Base-by-base conservation (phyloP, 1,140 invertebrate genomes). In the Trinorchestia longiramus region DNA sequence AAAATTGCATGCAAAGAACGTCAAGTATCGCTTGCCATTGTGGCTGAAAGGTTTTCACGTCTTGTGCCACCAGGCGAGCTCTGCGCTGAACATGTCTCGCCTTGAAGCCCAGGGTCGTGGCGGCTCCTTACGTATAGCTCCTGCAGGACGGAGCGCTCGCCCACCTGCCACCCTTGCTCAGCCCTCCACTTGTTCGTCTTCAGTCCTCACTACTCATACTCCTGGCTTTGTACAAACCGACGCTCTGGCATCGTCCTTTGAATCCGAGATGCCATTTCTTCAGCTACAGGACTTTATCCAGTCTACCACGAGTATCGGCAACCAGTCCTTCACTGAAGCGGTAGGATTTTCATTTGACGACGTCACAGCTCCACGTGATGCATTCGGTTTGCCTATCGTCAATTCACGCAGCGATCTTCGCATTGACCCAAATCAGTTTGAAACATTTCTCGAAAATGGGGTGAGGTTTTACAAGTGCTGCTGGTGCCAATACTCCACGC, bases 31-130 rank as follows among this genome's bases (percentile, higher is more conserved):
- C 88, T 94, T 94, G 43, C 44, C 62, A 77, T 8, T 94, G 92
- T 43, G 44, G 92, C 92, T 94, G 43, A 94, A 43, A 90, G 88
- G 6, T 47, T 94, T 94, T 47, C 92, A 94, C 44, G 92, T 94
- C 44, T 47, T 94, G 92, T 94, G 92, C 44, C 92, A 94, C 44
- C 92, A 94, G 92, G 92, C 92, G 92, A 94, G 44, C 92, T 94
- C 6, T 42, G 44, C 92, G 44, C 40, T 23, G 92, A 94, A 45
- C 92, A 23, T 45, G 92, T 43, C 92, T 94, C 43, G 44, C 44
- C 8, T 44, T 94, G 92, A 47, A 17, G 92, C 28, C 92, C 92
- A 45, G 36, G 43, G 43, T 47, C 92, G 92, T 1, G 43, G 44
- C 92, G 40, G 43, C 92, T 11, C 43, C 36, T 45, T 44, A 6